phyloP scores from a whole-genome alignment of 1,140 invertebrate species.

The Calephelis virginiensis region DNA sequence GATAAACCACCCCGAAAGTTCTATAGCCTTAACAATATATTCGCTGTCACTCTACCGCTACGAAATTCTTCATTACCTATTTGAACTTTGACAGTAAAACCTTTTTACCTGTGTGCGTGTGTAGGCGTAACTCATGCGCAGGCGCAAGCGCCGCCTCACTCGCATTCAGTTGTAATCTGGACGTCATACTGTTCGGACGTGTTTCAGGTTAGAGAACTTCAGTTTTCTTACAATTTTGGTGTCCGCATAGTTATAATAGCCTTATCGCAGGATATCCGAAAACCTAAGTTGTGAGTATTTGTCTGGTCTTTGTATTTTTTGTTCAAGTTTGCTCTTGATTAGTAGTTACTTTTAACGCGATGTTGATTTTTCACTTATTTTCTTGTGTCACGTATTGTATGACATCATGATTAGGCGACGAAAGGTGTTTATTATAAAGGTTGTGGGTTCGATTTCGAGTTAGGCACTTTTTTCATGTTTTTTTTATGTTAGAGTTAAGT shows the following conservation, averaged over 20 bases:
- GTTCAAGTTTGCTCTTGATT: constrained; percentile 34
- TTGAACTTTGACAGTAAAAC: constrained; percentile 16
- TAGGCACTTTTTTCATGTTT: neutral
- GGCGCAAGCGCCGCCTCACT: constrained; percentile 59
- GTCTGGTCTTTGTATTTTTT: constrained; percentile 39
- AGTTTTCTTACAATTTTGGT: constrained; percentile 35
- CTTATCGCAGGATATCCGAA: constrained; percentile 61
- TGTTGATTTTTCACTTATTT: constrained; percentile 38
- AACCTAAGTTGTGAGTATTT: constrained; percentile 51
- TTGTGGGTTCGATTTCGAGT: neutral
- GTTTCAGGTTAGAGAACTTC: constrained; percentile 12
- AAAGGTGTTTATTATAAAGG: neutral
- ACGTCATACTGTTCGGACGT: constrained; percentile 41
- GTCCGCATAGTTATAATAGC: constrained; percentile 52
- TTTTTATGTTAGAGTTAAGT: too few species aligned
- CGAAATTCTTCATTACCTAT: constrained; percentile 6
- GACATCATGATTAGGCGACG: constrained; percentile 23
- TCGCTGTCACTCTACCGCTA: neutral
- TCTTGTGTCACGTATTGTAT: constrained; percentile 37
- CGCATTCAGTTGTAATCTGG: constrained; percentile 42
- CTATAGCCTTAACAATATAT: too few species aligned
- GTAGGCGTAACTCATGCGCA: constrained; percentile 55
- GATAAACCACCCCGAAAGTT: too few species aligned
- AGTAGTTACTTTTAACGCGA: constrained; percentile 27
- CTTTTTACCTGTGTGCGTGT: constrained; percentile 36